phyloP scores from a whole-genome alignment of 1,140 invertebrate species.

The Papilio xuthus region DNA sequence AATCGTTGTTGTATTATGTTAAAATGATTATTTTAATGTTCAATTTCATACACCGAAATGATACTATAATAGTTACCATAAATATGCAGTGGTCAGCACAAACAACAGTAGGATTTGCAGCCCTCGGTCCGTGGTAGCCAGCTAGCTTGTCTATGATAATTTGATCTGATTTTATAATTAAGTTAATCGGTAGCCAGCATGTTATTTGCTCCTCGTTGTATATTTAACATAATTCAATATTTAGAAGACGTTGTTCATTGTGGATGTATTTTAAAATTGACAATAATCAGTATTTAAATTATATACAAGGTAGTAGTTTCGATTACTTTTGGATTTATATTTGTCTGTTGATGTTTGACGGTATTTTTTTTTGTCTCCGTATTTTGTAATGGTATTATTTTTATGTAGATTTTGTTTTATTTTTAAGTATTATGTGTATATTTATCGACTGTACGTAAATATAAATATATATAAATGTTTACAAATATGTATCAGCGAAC shows the following conservation, averaged over 20 bases:
- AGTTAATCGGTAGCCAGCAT: slow-evolving; percentile 57
- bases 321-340: slow-evolving; percentile 73
- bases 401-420: slow-evolving; percentile 62
- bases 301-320: slow-evolving; percentile 51
- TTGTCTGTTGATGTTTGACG: slow-evolving; percentile 73
- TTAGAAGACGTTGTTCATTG: slow-evolving; percentile 41
- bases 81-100: slow-evolving; percentile 59
- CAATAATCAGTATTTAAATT: slow-evolving; percentile 63
- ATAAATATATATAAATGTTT: slow-evolving; percentile 50
- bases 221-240: slow-evolving; percentile 56
- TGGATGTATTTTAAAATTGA: slow-evolving; percentile 60
- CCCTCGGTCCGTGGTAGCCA: slow-evolving; percentile 37
- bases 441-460: slow-evolving; percentile 58
- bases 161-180: slow-evolving; percentile 61
- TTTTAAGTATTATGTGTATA: slow-evolving; percentile 62
- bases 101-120: slow-evolving; percentile 57
- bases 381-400: slow-evolving; percentile 73
- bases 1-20: slow-evolving; percentile 6
- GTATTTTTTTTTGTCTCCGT: slow-evolving; percentile 59
- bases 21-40: slow-evolving; percentile 43
- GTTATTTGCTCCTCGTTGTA: slow-evolving; percentile 52
- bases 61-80: slow-evolving; percentile 63
- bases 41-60: slow-evolving; percentile 36
- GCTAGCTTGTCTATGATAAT: slow-evolving; percentile 45
- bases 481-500: slow-evolving; percentile 67